These are phyloP conservation scores for Nudaria mundana DNA, from an alignment of 2,888 invertebrate species.

Conservation along the genomic window DNA sequence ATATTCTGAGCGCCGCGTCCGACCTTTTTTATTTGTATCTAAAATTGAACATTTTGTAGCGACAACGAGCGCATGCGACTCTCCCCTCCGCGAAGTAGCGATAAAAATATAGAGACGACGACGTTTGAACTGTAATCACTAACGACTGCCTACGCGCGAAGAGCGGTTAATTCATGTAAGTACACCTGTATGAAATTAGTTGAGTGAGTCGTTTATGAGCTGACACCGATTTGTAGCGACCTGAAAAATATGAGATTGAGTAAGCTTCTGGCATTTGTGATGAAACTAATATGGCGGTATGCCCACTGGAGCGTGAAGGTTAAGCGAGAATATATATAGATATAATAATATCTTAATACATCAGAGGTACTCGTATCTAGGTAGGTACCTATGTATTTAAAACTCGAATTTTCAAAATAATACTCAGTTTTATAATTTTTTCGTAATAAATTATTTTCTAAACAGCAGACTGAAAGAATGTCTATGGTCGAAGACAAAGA, in stretches of 20 bases:
- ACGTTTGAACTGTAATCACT: slow-evolving; percentile 57
- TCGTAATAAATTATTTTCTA: too few relatives aligned
- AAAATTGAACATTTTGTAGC: slow-evolving; percentile 81
- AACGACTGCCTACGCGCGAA: slow-evolving; percentile 49
- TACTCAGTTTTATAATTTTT: too few relatives aligned
- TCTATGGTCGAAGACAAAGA: slow-evolving; percentile 28
- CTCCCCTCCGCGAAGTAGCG: slow-evolving; percentile 64
- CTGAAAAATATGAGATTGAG: background rate
- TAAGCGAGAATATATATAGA: background rate
- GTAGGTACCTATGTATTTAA: too few relatives aligned
- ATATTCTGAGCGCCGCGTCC: slow-evolving; percentile 77
- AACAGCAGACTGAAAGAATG: slow-evolving; percentile 37
- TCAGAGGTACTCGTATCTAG: too few relatives aligned
- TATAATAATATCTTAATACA: background rate
- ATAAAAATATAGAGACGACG: slow-evolving; percentile 67
- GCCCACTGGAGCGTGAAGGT: background rate
- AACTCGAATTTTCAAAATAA: too few relatives aligned
- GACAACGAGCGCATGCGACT: slow-evolving; percentile 70
- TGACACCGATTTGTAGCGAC: slow-evolving; percentile 1
- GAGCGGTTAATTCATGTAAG: slow-evolving; percentile 49
- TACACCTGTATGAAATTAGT: slow-evolving; percentile 47
- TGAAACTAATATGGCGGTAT: background rate
- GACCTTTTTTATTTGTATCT: slow-evolving; percentile 82
- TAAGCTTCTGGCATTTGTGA: background rate
- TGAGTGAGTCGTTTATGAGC: slow-evolving; percentile 7